A percentile compares a stretch with the other conserved stretches of the same genome.
Conservation (phyloP, 2,113 vertebrate genomes). For the Arizona elegans region DNA sequence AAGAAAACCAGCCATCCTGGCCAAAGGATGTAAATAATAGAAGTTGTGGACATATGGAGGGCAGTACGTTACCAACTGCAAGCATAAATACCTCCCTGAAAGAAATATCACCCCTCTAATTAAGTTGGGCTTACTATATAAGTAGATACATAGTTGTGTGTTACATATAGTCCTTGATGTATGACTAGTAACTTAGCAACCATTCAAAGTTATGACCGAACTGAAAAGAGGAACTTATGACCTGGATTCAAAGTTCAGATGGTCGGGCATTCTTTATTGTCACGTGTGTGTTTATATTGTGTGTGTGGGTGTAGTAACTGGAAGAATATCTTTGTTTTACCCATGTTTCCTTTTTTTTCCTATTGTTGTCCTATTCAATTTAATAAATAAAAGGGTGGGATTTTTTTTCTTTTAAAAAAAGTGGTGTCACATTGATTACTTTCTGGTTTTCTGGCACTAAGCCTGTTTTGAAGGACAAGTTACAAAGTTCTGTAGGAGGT, state of each 20-base stretch:
- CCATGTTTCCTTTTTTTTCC: neutral
- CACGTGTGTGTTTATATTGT: neutral
- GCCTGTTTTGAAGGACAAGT: neutral
- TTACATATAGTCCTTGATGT: neutral
- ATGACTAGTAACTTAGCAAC: neutral
- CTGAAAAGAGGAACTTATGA: neutral
- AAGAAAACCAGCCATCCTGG: neutral
- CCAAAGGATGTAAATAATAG: neutral
- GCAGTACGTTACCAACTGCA: neutral
- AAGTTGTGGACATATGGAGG: neutral
- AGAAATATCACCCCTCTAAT: neutral
- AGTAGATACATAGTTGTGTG: neutral
- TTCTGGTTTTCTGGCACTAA: neutral
- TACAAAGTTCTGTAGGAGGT: neutral
- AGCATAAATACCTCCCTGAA: neutral
- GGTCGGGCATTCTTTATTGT: neutral
- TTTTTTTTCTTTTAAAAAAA: neutral
- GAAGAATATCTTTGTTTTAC: neutral
- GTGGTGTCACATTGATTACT: neutral
- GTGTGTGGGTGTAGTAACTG: neutral
- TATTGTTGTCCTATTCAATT: neutral
- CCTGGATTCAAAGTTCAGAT: neutral
- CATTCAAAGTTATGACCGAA: neutral
- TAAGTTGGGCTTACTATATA: neutral
- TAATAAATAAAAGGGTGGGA: neutral